Evolutionary conservation across 1,140 invertebrate genomes (phyloP).

Genomic region (Drosophila repletoides): DNA sequence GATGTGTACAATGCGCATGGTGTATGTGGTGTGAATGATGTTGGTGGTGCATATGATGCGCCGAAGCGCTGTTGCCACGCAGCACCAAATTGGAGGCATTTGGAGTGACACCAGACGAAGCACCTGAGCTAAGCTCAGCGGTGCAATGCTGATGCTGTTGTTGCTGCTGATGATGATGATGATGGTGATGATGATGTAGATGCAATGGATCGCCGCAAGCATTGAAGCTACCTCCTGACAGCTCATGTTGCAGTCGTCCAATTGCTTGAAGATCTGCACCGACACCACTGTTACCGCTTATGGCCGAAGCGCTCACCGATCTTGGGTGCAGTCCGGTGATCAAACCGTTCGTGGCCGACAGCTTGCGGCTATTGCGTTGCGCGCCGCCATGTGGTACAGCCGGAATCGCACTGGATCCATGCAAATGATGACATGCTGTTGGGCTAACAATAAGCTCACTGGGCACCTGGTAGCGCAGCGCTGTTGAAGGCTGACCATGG

Average conservation of each 20-base stretch:
- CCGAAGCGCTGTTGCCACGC: constrained; percentile 24
- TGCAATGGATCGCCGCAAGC: constrained; percentile 73
- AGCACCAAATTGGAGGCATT: constrained; percentile 23
- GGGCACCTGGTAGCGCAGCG: constrained; percentile 82
- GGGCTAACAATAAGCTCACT: constrained; percentile 54
- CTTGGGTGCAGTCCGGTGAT: constrained; percentile 49
- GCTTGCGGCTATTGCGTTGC: constrained; percentile 66
- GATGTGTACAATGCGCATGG: constrained; percentile 58
- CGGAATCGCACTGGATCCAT: constrained; percentile 29
- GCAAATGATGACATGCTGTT: constrained; percentile 46
- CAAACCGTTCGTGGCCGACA: constrained; percentile 40
- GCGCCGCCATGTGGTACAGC: neutral
- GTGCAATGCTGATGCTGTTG: constrained; percentile 26
- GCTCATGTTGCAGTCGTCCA: constrained; percentile 63
- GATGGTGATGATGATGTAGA: constrained; percentile 78
- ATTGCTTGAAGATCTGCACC: constrained; percentile 52
- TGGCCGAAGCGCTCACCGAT: constrained; percentile 75
- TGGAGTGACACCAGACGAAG: constrained; percentile 3
- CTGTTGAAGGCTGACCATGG: constrained; percentile 86
- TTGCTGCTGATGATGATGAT: constrained; percentile 64
- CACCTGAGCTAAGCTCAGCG: neutral
- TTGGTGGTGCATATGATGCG: constrained; percentile 51
- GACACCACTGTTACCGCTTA: constrained; percentile 60
- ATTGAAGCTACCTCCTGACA: constrained; percentile 56
- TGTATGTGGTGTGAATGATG: constrained; percentile 72